Evolutionary conservation across 2,888 invertebrate genomes (phyloP).

Genomic region (Bembecia ichneumoniformis): DNA sequence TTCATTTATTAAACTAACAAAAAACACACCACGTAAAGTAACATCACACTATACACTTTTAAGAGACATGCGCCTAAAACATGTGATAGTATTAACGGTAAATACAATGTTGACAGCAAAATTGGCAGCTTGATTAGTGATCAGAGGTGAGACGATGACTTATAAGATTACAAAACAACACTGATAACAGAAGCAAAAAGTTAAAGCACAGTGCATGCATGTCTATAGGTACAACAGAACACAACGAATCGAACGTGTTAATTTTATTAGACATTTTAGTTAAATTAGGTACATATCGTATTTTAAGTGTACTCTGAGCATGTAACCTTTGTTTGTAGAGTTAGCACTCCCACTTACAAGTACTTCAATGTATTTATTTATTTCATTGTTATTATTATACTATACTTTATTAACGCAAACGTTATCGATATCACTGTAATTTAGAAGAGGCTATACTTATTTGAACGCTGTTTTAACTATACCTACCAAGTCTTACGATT

Average conservation of each 20-base stretch:
- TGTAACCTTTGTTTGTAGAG: constrained; percentile 17
- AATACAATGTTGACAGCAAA: constrained; percentile 51
- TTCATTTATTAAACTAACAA: not conserved
- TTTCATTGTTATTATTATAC: not conserved
- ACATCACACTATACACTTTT: not conserved
- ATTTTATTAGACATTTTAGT: constrained; percentile 9
- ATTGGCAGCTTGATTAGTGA: constrained; percentile 43
- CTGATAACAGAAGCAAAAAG: constrained; percentile 10
- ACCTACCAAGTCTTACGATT: too few species aligned
- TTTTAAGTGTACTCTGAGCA: constrained; percentile 16
- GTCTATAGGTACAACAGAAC: constrained; percentile 7
- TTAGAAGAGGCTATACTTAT: too few species aligned
- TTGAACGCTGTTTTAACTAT: too few species aligned
- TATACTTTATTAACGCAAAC: not conserved
- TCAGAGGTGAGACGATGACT: constrained; percentile 42
- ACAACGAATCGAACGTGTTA: constrained; percentile 9
- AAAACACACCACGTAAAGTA: too few species aligned
- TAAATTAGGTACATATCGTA: constrained; percentile 4
- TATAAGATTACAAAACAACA: constrained; percentile 10
- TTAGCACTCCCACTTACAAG: constrained; percentile 14
- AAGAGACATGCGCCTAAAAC: not conserved
- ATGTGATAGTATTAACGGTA: constrained; percentile 25
- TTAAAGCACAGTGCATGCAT: constrained; percentile 42
- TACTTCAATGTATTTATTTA: not conserved
- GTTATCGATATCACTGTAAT: not conserved